Percentiles rank a stretch among this genome's conserved stretches.
Evolutionary conservation across 2,888 invertebrate species (phyloP).

Genomic region (Synanthedon tipuliformis): DNA sequence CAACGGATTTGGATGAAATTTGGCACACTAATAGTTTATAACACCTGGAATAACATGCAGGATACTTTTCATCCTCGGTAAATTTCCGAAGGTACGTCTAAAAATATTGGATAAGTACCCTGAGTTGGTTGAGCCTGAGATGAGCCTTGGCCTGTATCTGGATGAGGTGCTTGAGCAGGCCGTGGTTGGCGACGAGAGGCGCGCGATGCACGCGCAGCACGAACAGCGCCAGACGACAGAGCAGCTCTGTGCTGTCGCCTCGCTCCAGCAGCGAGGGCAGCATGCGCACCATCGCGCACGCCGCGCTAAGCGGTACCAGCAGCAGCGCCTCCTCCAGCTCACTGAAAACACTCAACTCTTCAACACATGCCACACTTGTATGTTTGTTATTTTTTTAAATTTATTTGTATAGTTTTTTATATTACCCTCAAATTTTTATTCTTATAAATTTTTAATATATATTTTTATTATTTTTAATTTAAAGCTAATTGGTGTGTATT

Average conservation of each 20-base stretch:
- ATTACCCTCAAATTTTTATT: too few relatives aligned
- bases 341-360: conserved; percentile 56
- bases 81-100: neutral
- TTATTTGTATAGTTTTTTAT: too few relatives aligned
- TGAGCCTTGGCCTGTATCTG: conserved; percentile 72
- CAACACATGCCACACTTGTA: too few relatives aligned
- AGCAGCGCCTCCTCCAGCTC: conserved; percentile 92
- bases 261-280: conserved; percentile 76
- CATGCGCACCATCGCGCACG: conserved; percentile 80
- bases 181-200: conserved; percentile 79
- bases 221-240: conserved; percentile 81
- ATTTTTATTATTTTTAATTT: too few relatives aligned
- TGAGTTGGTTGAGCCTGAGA: conserved; percentile 68
- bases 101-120: conserved; percentile 61
- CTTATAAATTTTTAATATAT: too few relatives aligned
- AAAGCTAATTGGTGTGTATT: too few relatives aligned
- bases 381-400: too few relatives aligned
- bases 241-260: conserved; percentile 80
- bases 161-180: conserved; percentile 75
- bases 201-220: conserved; percentile 81
- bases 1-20: too few relatives aligned
- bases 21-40: too few relatives aligned
- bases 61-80: neutral
- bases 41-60: too few relatives aligned
- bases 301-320: conserved; percentile 84